Percentiles rank a stretch among this genome's conserved stretches.
Conservation (phyloP, 2,797 vertebrate species). For the Esox lucius region DNA sequence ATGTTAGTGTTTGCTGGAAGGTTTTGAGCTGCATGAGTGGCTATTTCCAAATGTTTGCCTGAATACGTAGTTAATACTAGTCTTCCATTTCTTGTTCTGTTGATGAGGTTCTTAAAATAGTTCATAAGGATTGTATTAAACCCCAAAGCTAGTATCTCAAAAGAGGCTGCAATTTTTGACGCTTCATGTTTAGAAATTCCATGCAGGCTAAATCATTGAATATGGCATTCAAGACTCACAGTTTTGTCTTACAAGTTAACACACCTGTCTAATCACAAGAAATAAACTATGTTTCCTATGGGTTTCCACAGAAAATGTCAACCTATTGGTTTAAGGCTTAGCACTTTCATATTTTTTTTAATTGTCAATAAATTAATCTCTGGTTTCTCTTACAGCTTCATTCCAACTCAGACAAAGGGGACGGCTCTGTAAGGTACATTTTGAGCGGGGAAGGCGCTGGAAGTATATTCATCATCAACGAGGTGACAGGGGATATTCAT, state of each 20-base stretch:
- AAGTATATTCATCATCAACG: conserved; percentile 95
- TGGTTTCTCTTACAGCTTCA: conserved; percentile 81
- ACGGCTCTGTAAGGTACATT: conserved; percentile 96
- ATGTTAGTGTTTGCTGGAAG: neutral
- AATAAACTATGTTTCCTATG: neutral
- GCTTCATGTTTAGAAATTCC: conserved; percentile 4
- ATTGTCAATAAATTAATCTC: conserved; percentile 20
- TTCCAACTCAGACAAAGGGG: conserved; percentile 99
- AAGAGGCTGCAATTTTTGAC: conserved; percentile 35
- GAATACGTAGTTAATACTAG: conserved; percentile 42
- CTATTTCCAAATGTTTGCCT: conserved; percentile 62
- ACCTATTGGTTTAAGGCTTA: neutral
- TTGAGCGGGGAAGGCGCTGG: conserved; percentile 96
- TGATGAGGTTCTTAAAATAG: conserved; percentile 1
- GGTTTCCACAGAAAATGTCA: neutral
- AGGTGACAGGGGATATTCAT: conserved; percentile 96
- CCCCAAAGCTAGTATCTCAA: conserved; percentile 37
- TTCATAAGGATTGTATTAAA: conserved; percentile 26
- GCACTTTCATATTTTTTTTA: neutral
- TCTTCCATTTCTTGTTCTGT: conserved; percentile 6
- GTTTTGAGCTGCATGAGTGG: conserved; percentile 16
- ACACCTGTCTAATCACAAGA: neutral
- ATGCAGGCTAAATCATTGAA: conserved; percentile 19
- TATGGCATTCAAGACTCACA: conserved; percentile 20
- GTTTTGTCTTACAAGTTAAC: neutral